Evolutionary conservation across 2,113 vertebrate genomes (phyloP).

Genomic region (Pachypanchax playfairii): DNA sequence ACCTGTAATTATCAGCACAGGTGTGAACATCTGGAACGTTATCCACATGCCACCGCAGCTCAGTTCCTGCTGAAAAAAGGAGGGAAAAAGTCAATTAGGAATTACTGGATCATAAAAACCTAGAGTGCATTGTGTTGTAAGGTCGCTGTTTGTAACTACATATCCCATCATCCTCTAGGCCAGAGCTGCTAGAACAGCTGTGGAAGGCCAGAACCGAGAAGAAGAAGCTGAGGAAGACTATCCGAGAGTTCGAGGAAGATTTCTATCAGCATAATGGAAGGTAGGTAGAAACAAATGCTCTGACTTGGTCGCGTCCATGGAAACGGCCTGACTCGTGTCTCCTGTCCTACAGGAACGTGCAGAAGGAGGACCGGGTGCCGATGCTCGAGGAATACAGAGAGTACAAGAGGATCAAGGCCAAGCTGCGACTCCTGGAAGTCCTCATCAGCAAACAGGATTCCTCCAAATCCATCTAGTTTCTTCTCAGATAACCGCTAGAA

Average conservation of each 20-base stretch:
- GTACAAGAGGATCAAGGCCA: slow-evolving; percentile 98
- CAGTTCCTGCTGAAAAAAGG: too few species aligned
- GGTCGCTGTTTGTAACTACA: background rate
- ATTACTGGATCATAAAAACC: too few species aligned
- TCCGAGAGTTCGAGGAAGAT: slow-evolving; percentile 93
- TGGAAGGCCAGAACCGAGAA: slow-evolving; percentile 98
- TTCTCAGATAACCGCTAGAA: slow-evolving; percentile 12
- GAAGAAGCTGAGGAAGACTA: slow-evolving; percentile 93
- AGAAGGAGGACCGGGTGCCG: slow-evolving; percentile 94
- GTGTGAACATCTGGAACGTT: too few species aligned
- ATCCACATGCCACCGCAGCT: too few species aligned
- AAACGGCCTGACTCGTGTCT: background rate
- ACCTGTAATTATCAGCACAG: too few species aligned
- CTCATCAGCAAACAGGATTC: slow-evolving; percentile 99
- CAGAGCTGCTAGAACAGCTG: slow-evolving; percentile 96
- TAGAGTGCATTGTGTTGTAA: too few species aligned
- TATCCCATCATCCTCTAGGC: slow-evolving; percentile 82
- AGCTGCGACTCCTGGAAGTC: slow-evolving; percentile 94
- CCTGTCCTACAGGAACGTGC: slow-evolving; percentile 82
- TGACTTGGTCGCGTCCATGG: too few species aligned
- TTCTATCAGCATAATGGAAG: slow-evolving; percentile 98
- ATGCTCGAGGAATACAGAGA: slow-evolving; percentile 94
- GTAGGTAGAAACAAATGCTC: slow-evolving; percentile 69
- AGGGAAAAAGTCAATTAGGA: background rate
- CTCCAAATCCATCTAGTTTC: slow-evolving; percentile 92